Evolutionary conservation across 1,140 invertebrate species (phyloP), one percentile per base, ranked within the genome.

Genomic region (Arion vulgaris): DNA sequence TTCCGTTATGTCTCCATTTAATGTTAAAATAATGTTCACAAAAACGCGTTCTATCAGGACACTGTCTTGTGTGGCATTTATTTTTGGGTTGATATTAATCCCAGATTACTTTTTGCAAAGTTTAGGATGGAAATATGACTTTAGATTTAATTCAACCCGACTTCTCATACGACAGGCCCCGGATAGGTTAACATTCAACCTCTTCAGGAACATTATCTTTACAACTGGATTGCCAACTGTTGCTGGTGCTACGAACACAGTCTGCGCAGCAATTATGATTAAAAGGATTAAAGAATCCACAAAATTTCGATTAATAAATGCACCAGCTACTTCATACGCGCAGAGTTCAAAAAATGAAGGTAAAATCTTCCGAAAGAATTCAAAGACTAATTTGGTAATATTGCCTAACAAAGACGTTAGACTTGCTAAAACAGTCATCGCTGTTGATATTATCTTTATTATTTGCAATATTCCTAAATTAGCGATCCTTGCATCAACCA

Each of bases 221-320:
- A 28, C 32, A 9, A n/a, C 4, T 17, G 17, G 13, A 13, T 32
- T 71, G n/a, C 68, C 68, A 34, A 2, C 34, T 39, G 11, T 34
- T n/a, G 68, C 68, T 36, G 68, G 38, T 19, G 32, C 26, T 36
- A 39, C 38, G 13, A 39, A 15, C 38, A 71, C 38, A 1, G 23
- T 71, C 68, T 71, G 68, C 26, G 68, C 68, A 17, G 68, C 4
- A 19, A 32, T 71, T 36, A 71, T 71, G 68, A 71, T 39, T 71
- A 4, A 1, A 23, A 71, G 2, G 26, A 36, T 71, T 13, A 13
- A 34, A 71, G 34, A 4, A 34, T 71, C 68, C 2, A 13, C 9
- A 34, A 71, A 5, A 34, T 71, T 71, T 39, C 68, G 68, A 5
- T 13, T 32, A 23, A 9, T 23, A 17, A 39, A 34, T 71, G n/a